Base-by-base conservation (phyloP, 2,888 invertebrate species). In the Ethmia dodecea region DNA sequence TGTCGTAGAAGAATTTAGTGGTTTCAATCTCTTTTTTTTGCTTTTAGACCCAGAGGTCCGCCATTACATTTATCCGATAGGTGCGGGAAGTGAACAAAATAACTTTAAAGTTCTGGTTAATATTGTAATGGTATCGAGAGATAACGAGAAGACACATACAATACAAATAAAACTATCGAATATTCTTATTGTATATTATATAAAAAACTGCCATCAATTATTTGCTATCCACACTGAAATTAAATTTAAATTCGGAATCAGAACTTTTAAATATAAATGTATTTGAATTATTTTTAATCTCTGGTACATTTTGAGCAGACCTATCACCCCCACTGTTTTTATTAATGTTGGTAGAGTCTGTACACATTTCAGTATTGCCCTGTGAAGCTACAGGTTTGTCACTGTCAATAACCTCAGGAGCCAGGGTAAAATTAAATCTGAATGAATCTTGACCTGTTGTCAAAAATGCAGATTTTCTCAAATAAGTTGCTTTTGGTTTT, bases 161-260 rank as follows among this genome's bases (percentile, higher is more conserved):
- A 18, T 8, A 18, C 18, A 18, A 18, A 18, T 18, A 5, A 5
- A 8, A 18, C 18, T 18, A 8, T 18, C 5, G 18, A 5, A 18
- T 18, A 18, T 8, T n/a, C n/a, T n/a, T n/a, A n/a, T n/a, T n/a
- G n/a, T n/a, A n/a, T n/a, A n/a, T n/a, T n/a, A n/a, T n/a, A n/a
- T n/a, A n/a, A n/a, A n/a, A n/a, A n/a, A n/a, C n/a, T n/a, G n/a
- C n/a, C n/a, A n/a, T n/a, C n/a, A n/a, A n/a, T 49, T 60, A 71
- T 30, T 49, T 49, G 48, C 64, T 55, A 55, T 70, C 57, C 52
- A 72, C 53, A 63, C 68, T 55, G 76, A 93, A 92, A 75, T 91
- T 91, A 77, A 93, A 93, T 61, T 87, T 90, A 73, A 92, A 93
- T 37, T 75, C 78, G 41, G 88, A 81, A 43, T 78, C 80, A 13